phyloP scores from a whole-genome alignment of 2,888 invertebrate species.

The Villa cingulata region DNA sequence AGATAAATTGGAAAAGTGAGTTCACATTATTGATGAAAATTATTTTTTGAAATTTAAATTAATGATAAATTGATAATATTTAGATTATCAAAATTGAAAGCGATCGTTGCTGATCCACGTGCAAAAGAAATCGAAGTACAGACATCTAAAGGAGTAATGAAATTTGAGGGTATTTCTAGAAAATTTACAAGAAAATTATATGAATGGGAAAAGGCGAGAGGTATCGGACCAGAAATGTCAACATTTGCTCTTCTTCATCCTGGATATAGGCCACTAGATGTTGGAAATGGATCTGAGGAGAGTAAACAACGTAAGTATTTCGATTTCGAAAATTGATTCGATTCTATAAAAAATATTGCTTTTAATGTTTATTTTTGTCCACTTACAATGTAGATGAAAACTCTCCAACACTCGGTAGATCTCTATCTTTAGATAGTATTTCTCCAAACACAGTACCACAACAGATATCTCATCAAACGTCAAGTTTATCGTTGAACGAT shows the following conservation, averaged over 20 bases:
- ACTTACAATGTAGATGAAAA: slow-evolving; percentile 21
- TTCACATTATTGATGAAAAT: not conserved
- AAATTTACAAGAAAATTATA: slow-evolving; percentile 81
- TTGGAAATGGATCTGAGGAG: slow-evolving; percentile 30
- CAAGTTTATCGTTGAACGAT: slow-evolving; percentile 60
- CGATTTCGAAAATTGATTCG: not conserved
- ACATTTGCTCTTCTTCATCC: slow-evolving; percentile 65
- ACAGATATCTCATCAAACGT: slow-evolving; percentile 49
- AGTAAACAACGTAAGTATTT: slow-evolving; percentile 12
- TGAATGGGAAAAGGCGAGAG: slow-evolving; percentile 83
- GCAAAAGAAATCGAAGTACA: slow-evolving; percentile 65
- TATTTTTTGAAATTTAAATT: not conserved
- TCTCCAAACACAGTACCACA: slow-evolving; percentile 39
- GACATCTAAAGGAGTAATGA: slow-evolving; percentile 68
- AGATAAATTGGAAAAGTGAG: slow-evolving; percentile 41
- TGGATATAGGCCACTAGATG: slow-evolving; percentile 36
- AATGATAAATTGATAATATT: no score
- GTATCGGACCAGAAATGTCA: slow-evolving; percentile 72
- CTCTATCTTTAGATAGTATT: slow-evolving; percentile 65
- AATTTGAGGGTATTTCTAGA: slow-evolving; percentile 74
- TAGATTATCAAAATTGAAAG: slow-evolving; percentile 33
- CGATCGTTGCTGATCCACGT: slow-evolving; percentile 41
- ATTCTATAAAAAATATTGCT: not conserved
- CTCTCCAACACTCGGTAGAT: slow-evolving; percentile 45
- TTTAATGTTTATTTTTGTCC: not conserved